Evolutionary conservation across 1,140 invertebrate genomes (phyloP), one percentile per base, ranked within the genome.

Genomic region (Atta colombica): DNA sequence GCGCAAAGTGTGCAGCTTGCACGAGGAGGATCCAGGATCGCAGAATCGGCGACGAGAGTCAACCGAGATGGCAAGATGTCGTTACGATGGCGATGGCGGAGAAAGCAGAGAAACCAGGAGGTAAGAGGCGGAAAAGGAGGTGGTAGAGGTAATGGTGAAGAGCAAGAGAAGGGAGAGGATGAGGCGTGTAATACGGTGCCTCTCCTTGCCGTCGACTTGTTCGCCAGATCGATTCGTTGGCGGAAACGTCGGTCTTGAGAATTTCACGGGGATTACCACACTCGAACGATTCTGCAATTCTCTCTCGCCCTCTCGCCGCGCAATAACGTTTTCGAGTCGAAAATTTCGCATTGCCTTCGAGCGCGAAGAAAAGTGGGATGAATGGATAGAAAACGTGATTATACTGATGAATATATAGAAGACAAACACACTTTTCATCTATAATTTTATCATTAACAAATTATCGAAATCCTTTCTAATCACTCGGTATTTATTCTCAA

Each of bases 121-220:
- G 66, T 49, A 81, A 74, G 88, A 87, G 78, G n/a, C 69, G 84
- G 53, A 45, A 55, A n/a, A 74, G 61, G 51, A 49, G 66, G 60
- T 45, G 65, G 68, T 28, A 71, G 72, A 63, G 71, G 55, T 53
- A 35, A 78, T n/a, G 61, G 61, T 49, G 68, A 55, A 53, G 80
- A 58, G 66, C 74, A 45, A 49, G 65, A 69, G 35, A 35, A 68
- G 58, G 66, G 55, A 53, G 49, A 65, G 78, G 71, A 58, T 72
- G 78, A 87, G 77, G 58, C 77, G 58, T 65, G 78, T 82, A 69
- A 86, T 69, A 82, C 68, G 84, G 53, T 78, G 53, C 69, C 63
- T 85, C 61, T 87, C 86, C 60, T 87, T 87, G 31, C 86, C 66
- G 68, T 86, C 85, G 65, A 82, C 85, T 87, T 81, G 85, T 87